A percentile compares a stretch with the other conserved stretches of the same genome.
These are phyloP conservation scores for Cerastis leucographa DNA, from an alignment of 2,888 invertebrate species.

Conservation along the genomic window DNA sequence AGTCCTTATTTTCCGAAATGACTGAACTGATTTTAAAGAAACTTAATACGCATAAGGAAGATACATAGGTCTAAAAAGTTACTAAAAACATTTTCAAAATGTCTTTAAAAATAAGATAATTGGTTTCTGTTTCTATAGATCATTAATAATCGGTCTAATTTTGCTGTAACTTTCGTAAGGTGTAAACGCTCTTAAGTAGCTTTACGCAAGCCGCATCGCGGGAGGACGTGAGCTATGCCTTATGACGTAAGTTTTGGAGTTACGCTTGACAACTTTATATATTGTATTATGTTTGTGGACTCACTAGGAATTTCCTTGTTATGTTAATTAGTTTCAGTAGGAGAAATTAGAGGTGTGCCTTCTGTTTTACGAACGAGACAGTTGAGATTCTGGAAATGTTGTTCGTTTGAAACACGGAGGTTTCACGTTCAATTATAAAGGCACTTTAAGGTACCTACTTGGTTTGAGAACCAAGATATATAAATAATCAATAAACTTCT, in stretches of 20 bases:
- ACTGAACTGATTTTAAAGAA: too few species aligned
- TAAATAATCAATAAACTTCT: not conserved
- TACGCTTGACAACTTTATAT: constrained; percentile 61
- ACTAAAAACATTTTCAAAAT: too few species aligned
- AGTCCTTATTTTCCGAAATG: too few species aligned
- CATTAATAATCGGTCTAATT: too few species aligned
- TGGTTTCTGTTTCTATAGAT: too few species aligned
- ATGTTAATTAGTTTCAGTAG: constrained; percentile 65
- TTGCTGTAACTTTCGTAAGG: too few species aligned
- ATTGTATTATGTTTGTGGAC: constrained; percentile 50
- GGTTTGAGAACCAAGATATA: not conserved
- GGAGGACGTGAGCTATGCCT: not conserved
- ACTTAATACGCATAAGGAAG: too few species aligned
- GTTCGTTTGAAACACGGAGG: constrained; percentile 19
- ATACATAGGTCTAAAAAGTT: too few species aligned
- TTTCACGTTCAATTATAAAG: not conserved
- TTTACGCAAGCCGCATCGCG: not conserved
- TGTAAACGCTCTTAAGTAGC: not conserved
- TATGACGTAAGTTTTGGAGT: constrained; percentile 64
- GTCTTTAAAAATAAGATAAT: too few species aligned
- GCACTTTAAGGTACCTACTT: not conserved
- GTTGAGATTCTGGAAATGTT: constrained; percentile 23
- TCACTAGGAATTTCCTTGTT: constrained; percentile 59
- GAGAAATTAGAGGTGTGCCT: constrained; percentile 52
- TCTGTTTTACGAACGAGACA: constrained; percentile 43